Conservation (phyloP, 2,888 invertebrate genomes). For the Isoperla grammatica region DNA sequence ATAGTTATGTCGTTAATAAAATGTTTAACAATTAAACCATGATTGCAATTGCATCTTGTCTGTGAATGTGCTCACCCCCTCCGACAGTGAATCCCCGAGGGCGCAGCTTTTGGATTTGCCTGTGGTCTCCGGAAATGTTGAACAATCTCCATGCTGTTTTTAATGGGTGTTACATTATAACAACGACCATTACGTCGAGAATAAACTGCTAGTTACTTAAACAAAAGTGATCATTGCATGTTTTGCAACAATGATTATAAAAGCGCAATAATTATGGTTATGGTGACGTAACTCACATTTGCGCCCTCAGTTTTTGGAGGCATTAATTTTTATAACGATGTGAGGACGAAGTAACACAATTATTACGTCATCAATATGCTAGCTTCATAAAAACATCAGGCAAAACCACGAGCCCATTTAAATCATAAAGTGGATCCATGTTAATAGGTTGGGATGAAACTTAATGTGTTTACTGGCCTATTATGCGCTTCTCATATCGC, state of each 20-base stretch:
- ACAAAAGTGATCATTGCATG: conserved; percentile 17
- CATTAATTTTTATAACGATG: conserved; percentile 23
- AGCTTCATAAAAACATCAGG: conserved; percentile 34
- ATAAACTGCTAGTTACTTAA: conserved; percentile 18
- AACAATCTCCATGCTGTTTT: conserved; percentile 3
- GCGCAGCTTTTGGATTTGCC: no score
- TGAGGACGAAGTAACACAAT: conserved; percentile 22
- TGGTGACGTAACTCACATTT: conserved; percentile 7
- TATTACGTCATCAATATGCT: conserved; percentile 34
- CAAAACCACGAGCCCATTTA: conserved; percentile 6
- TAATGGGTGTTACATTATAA: conserved; percentile 14
- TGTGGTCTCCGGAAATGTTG: no score
- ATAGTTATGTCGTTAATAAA: no score
- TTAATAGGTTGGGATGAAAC: conserved; percentile 8
- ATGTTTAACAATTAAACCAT: no score
- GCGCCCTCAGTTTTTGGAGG: conserved; percentile 18
- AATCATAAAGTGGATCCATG: conserved; percentile 17
- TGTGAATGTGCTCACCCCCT: no score
- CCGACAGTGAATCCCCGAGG: no score
- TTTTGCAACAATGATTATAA: conserved; percentile 20
- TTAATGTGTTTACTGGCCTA: conserved; percentile 4
- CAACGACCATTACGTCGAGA: conserved; percentile 14
- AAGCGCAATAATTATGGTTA: conserved; percentile 9
- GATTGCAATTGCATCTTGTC: no score
- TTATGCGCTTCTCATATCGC: background rate